phyloP scores from a whole-genome alignment of 1,140 invertebrate genomes.

The Harlomillsia oculata region DNA sequence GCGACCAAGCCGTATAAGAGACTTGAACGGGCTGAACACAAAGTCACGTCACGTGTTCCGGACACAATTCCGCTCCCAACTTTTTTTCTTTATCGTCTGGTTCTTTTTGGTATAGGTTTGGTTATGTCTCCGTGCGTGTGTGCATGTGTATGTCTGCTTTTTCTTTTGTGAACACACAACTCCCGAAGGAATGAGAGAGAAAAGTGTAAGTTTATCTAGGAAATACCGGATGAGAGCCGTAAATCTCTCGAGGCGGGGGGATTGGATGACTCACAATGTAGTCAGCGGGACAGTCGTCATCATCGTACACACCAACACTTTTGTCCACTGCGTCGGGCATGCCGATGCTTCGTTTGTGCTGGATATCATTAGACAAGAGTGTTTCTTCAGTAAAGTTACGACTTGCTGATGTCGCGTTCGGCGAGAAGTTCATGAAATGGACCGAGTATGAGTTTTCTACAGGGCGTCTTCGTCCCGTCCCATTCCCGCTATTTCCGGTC shows the following conservation, averaged over 20 bases:
- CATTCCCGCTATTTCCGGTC: slow-evolving; percentile 28
- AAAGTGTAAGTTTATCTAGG: slow-evolving; percentile 26
- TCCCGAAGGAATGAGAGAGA: background rate
- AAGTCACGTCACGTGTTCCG: too few species aligned
- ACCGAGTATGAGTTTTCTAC: slow-evolving; percentile 56
- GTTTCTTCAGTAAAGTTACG: slow-evolving; percentile 57
- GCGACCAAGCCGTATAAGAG: too few species aligned
- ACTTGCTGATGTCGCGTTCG: slow-evolving; percentile 44
- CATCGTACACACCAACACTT: slow-evolving; percentile 20
- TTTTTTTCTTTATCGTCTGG: too few species aligned
- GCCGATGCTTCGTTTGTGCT: slow-evolving; percentile 44
- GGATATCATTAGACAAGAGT: slow-evolving; percentile 49
- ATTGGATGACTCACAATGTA: slow-evolving; percentile 34
- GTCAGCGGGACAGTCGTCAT: slow-evolving; percentile 23
- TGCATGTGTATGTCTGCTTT: too few species aligned
- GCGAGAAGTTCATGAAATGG: slow-evolving; percentile 35
- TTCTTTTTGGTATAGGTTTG: too few species aligned
- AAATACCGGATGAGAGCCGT: slow-evolving; percentile 33
- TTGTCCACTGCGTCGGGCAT: slow-evolving; percentile 14
- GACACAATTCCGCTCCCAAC: too few species aligned
- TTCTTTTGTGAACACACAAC: too few species aligned
- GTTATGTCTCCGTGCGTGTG: too few species aligned
- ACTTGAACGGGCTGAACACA: too few species aligned
- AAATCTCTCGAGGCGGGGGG: slow-evolving; percentile 32
- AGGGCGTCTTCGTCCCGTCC: slow-evolving; percentile 42